A percentile compares a stretch with the other conserved stretches of the same genome.
Conservation (phyloP, 2,888 invertebrate species). For the Seira musarum region DNA sequence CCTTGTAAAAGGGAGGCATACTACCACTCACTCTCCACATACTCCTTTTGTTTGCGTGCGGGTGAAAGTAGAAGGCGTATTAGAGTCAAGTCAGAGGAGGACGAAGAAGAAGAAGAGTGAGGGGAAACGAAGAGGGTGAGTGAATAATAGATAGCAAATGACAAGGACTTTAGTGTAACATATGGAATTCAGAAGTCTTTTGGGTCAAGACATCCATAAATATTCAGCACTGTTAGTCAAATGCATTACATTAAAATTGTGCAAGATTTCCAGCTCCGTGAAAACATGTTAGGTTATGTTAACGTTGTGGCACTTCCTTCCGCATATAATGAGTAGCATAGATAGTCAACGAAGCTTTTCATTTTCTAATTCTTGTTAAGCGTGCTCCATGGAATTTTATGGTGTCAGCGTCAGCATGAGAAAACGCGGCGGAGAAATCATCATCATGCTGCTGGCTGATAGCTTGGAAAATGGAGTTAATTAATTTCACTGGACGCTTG, state of each 20-base stretch:
- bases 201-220: conserved; percentile 59
- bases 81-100: background rate
- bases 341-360: conserved; percentile 18
- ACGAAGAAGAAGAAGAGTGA: background rate
- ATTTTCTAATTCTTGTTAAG: conserved; percentile 51
- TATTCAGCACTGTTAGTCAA: conserved; percentile 54
- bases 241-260: conserved; percentile 3
- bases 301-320: no score
- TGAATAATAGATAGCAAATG: conserved; percentile 5
- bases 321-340: no score
- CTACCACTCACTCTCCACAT: no score
- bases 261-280: no score
- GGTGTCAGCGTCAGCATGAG: background rate
- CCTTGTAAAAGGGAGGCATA: no score
- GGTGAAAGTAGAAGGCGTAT: background rate
- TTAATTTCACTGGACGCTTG: conserved; percentile 5
- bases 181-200: conserved; percentile 43
- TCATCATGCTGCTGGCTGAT: background rate
- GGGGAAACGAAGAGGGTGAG: background rate
- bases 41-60: no score
- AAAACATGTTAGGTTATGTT: no score
- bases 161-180: conserved; percentile 31
- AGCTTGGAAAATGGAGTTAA: conserved; percentile 12
- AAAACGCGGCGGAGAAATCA: background rate
- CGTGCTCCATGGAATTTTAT: conserved; percentile 20